A percentile compares a stretch with the other conserved stretches of the same genome.
phyloP scores from a whole-genome alignment of 2,888 invertebrate genomes.

The Autographa pulchrina region DNA sequence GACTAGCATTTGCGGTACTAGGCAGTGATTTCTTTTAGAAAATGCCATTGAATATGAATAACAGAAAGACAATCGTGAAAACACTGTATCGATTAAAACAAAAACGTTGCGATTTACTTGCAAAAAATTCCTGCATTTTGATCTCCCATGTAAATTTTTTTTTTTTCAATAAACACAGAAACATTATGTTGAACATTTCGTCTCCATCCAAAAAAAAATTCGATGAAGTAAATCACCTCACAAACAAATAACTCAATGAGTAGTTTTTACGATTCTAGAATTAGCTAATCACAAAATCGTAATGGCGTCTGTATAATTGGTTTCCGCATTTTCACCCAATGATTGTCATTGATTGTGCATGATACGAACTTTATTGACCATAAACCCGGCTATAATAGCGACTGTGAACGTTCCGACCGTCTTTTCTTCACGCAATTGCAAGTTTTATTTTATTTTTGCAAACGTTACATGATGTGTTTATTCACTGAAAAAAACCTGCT shows the following conservation, averaged over 20 bases:
- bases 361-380: constrained; percentile 67
- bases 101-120: too few relatives aligned
- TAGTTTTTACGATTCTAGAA: constrained; percentile 37
- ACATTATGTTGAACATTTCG: too few relatives aligned
- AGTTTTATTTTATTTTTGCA: constrained; percentile 65
- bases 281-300: constrained; percentile 55
- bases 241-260: not conserved
- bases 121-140: too few relatives aligned
- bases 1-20: not conserved
- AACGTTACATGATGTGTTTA: constrained; percentile 56
- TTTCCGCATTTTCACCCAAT: constrained; percentile 63
- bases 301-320: constrained; percentile 54
- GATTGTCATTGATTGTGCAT: constrained; percentile 73
- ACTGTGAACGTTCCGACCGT: constrained; percentile 63
- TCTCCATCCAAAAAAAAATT: too few relatives aligned
- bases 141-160: too few relatives aligned
- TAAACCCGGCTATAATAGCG: constrained; percentile 67
- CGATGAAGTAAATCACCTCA: not conserved
- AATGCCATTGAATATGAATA: not conserved
- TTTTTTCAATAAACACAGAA: not conserved
- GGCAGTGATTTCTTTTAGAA: not conserved
- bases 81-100: too few relatives aligned
- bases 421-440: constrained; percentile 64
- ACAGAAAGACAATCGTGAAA: too few relatives aligned
- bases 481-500: constrained; percentile 42